These are phyloP conservation scores for Pipistrellus nathusii DNA, from an alignment of 2,797 vertebrate genomes.

Conservation along the genomic window DNA sequence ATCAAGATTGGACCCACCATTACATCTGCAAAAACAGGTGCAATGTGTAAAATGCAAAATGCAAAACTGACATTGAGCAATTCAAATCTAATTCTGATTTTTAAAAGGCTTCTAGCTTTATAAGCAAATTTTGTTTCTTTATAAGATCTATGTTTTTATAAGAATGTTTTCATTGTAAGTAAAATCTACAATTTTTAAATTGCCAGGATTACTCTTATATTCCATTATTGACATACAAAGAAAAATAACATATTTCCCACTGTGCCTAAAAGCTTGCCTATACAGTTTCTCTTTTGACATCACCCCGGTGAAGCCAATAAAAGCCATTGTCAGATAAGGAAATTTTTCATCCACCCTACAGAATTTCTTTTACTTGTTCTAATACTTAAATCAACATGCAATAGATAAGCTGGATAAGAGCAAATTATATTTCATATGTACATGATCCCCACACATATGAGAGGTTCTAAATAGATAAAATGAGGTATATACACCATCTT, in stretches of 20 bases:
- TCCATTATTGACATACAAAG: not conserved
- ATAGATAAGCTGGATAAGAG: not conserved
- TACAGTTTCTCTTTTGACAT: not conserved
- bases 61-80: not conserved
- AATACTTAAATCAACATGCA: not conserved
- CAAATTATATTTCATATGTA: not conserved
- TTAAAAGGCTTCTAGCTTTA: not conserved
- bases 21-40: not conserved
- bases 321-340: not conserved
- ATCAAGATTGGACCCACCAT: not conserved
- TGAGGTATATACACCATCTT: not conserved
- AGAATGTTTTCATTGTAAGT: not conserved
- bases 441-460: not conserved
- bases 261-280: not conserved
- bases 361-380: not conserved
- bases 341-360: not conserved
- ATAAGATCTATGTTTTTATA: not conserved
- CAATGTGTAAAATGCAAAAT: not conserved
- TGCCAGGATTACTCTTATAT: not conserved
- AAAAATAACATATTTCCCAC: not conserved
- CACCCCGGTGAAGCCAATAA: not conserved
- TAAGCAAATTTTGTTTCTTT: not conserved
- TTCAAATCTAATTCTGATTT: not conserved
- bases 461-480: not conserved
- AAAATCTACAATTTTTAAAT: conserved; percentile 15